phyloP scores from a whole-genome alignment of 2,113 vertebrate genomes.

The Pogona vitticeps region DNA sequence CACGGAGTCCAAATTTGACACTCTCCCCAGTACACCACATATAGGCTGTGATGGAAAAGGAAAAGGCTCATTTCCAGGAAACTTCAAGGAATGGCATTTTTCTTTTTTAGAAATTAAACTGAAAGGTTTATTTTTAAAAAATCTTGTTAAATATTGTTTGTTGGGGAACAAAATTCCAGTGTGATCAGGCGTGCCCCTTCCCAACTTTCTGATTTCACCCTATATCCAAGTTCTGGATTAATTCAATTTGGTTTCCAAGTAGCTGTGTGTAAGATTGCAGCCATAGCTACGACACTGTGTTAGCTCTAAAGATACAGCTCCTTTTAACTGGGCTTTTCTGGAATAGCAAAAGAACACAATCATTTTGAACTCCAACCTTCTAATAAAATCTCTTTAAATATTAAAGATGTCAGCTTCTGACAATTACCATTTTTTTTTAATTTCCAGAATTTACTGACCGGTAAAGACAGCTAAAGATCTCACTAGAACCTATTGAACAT shows the following conservation, averaged over 20 bases:
- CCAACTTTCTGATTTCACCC: too few relatives aligned
- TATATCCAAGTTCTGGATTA: too few relatives aligned
- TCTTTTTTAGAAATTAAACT: too few relatives aligned
- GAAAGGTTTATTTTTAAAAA: too few relatives aligned
- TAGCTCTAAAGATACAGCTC: neutral
- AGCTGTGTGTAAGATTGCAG: neutral
- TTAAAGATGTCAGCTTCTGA: conserved; percentile 23
- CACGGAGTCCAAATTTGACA: too few relatives aligned
- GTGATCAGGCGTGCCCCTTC: too few relatives aligned
- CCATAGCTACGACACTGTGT: neutral
- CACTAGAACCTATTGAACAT: conserved; percentile 71
- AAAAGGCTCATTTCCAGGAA: too few relatives aligned
- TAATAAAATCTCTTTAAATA: neutral
- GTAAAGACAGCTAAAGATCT: conserved; percentile 72
- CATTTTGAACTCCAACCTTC: conserved; percentile 10
- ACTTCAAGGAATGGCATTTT: too few relatives aligned
- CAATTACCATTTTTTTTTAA: conserved; percentile 28
- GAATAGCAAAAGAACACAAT: neutral
- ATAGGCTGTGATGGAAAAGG: too few relatives aligned
- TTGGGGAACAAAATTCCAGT: too few relatives aligned
- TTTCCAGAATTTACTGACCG: conserved; percentile 59
- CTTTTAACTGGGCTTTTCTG: neutral
- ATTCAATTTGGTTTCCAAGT: neutral
- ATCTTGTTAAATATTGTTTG: too few relatives aligned
- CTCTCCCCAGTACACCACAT: too few relatives aligned